A percentile compares a stretch with the other conserved stretches of the same genome.
These are phyloP conservation scores for Bombylius major DNA, from an alignment of 2,888 invertebrate genomes.

Conservation along the genomic window DNA sequence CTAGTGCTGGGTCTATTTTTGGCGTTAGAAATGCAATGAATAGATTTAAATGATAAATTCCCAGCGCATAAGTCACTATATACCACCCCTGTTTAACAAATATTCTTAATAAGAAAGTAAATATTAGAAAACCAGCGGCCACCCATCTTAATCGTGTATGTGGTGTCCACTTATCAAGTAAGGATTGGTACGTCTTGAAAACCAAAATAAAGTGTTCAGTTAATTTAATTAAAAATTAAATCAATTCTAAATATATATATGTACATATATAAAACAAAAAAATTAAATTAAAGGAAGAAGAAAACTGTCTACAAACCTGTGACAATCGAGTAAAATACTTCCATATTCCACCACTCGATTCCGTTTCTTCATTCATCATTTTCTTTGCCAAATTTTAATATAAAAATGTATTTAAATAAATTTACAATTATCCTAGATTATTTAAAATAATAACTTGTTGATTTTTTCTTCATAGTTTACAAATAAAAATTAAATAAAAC, in stretches of 20 bases:
- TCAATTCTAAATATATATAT: too few species aligned
- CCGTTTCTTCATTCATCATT: conserved; percentile 36
- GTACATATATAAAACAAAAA: too few species aligned
- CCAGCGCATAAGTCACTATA: conserved; percentile 96
- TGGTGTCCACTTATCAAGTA: conserved; percentile 78
- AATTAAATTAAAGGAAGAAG: not conserved
- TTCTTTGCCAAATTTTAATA: not conserved
- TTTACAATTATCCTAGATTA: not conserved
- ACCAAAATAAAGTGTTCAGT: not conserved
- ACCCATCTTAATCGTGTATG: conserved; percentile 69
- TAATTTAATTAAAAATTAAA: too few species aligned
- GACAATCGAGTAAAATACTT: conserved; percentile 33
- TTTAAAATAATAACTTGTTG: not conserved
- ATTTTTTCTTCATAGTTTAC: conserved; percentile 1
- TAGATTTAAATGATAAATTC: conserved; percentile 97
- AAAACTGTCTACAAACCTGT: conserved; percentile 23
- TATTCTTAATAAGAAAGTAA: conserved; percentile 67
- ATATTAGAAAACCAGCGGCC: conserved; percentile 54
- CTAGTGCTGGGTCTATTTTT: conserved; percentile 96
- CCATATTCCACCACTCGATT: conserved; percentile 28
- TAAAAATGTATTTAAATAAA: not conserved
- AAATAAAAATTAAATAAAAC: not conserved
- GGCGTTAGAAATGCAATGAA: conserved; percentile 99
- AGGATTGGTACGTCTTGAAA: conserved; percentile 54
- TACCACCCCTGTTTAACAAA: conserved; percentile 95